Evolutionary conservation across 2,888 invertebrate genomes (phyloP).

Genomic region (Pristionchus fissidentatus): DNA sequence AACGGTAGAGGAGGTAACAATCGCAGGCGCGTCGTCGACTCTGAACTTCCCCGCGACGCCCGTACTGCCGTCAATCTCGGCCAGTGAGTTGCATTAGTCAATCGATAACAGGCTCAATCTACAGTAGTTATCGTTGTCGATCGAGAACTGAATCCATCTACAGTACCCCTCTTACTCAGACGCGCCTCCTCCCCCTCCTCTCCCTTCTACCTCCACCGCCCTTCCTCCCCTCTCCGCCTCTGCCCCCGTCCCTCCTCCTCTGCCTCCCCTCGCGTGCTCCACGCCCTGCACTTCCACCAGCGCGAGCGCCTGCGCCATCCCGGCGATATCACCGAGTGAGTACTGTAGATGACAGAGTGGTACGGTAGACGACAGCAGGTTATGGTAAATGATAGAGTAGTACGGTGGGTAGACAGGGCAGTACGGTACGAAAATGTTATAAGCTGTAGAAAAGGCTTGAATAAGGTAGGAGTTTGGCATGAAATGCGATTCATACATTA

Average conservation of each 20-base stretch:
- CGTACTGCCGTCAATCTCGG: neutral
- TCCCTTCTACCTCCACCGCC: neutral
- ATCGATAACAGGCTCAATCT: neutral
- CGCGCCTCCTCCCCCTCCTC: conserved; percentile 1
- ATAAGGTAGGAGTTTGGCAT: too few species aligned
- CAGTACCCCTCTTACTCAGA: neutral
- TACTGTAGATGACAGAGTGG: too few species aligned
- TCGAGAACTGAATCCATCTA: neutral
- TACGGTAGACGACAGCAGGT: too few species aligned
- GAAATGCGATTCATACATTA: too few species aligned
- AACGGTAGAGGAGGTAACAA: neutral
- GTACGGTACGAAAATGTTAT: too few species aligned
- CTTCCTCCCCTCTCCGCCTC: conserved; percentile 20
- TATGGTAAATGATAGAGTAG: too few species aligned
- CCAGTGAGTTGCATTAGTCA: neutral
- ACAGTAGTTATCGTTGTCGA: neutral
- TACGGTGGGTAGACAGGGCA: too few species aligned
- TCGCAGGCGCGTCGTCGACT: neutral
- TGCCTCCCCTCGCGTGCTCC: neutral
- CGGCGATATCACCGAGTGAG: conserved; percentile 7
- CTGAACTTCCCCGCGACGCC: neutral
- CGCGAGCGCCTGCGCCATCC: neutral
- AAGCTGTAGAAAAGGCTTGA: too few species aligned
- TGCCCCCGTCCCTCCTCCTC: neutral
- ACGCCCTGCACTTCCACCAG: neutral